Base-by-base conservation (phyloP, 2,888 invertebrate genomes). In the Stenurella melanura region DNA sequence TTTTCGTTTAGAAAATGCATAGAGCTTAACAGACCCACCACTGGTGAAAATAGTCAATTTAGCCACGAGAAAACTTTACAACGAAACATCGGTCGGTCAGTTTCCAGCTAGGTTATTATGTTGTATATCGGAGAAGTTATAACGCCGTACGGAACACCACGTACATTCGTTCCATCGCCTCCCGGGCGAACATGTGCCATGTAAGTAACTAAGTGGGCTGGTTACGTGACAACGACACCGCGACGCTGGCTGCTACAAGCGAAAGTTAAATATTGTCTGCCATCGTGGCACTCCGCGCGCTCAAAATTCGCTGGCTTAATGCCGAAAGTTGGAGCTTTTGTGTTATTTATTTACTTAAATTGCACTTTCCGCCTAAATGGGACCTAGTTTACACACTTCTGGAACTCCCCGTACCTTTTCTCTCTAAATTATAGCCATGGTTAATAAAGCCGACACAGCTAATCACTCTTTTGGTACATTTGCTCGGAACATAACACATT, bases 151-250 rank as follows among this genome's bases (percentile, higher is more conserved):
- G 76, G 74, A 80, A 61, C 80, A 73, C 82, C 83, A 82, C 83
- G 83, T 83, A 82, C 81, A 82, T 82, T 83, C 81, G 80, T 81
- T 78, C 81, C 69, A 70, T 69, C 61, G 73, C 75, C 82, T 57
- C 80, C 70, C 38, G 83, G 81, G 82, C 81, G 75, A 80, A 80
- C 82, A 82, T 82, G 82, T 82, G 80, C 82, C 74, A 79, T 83
- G 80, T 81, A 83, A 82, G 83, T 83, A 82, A 83, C 83, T 83
- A 83, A 83, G 82, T 82, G 83, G 81, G 79, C 73, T 70, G 79
- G 77, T 74, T 82, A 83, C 83, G 83, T 83, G 83, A 83, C 81
- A 80, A 78, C 79, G 80, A 77, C 73, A 68, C 76, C 78, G 67
- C 75, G 76, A 74, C 76, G 75, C 74, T 73, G 71, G 67, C 80